Evolutionary conservation across 2,888 invertebrate genomes (phyloP), one percentile per base, ranked within the genome.

Genomic region (Endotricha flammealis): DNA sequence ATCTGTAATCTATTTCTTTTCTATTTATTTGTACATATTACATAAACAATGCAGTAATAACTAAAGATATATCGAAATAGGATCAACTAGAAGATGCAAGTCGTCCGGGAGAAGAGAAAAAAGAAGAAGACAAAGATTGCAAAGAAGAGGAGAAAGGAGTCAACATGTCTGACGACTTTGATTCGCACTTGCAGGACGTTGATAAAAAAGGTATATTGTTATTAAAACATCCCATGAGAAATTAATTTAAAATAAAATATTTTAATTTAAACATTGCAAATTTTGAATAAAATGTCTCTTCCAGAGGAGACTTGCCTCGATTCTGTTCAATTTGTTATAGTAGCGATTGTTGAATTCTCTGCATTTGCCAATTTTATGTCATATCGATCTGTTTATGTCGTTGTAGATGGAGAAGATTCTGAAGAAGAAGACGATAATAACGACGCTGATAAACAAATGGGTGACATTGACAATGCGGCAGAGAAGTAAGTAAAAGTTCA

Each of bases 81-180:
- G 98, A 98, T 85, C 98, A 98, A 73, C 72, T 98, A 30, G 97
- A 98, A 39, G 97, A 96, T 53, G 95, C 97, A 0, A 89, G 90
- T 48, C 89, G 91, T 42, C 92, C 93, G 17, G 92, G 93, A 30
- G 95, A 94, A 57, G 91, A 95, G 57, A 92, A 95, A 44, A 89
- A 92, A 39, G 87, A 92, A 43, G 91, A 92, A 14, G 90, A 95
- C 33, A 89, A 91, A 53, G 93, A 95, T 61, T 92, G 93, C 53
- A 92, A 94, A 57, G 96, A 97, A 64, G 94, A 95, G 69, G 95
- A 97, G 44, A 93, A 95, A 32, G 97, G 96, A 10, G 92, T 98
- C 36, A 97, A 98, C 57, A 97, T 98, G 96, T 94, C 95, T 10
- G 97, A 98, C 50, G 96, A 99, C 67, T 97, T 99, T 64, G 97